Evolutionary conservation across 1,140 invertebrate genomes (phyloP), one percentile per base, ranked within the genome.

Genomic region (Brachionus angularis): DNA sequence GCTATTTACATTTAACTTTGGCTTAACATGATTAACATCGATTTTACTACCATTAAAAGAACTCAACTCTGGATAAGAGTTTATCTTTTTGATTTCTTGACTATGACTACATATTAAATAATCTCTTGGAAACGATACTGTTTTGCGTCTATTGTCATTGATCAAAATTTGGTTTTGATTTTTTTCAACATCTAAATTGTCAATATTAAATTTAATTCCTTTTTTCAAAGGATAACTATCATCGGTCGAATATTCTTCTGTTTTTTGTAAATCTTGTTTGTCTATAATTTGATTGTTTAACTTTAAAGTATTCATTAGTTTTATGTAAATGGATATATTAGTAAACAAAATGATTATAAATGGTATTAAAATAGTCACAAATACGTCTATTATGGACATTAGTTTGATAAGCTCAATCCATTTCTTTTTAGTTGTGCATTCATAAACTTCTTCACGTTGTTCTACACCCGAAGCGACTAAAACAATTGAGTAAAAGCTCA

Each of bases 221-320:
- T n/a, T n/a, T n/a, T n/a, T n/a, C n/a, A n/a, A n/a, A n/a, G n/a
- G 12, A 39, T 39, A 58, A 39, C 53, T 58, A 10, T 31, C 53
- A 23, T 58, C 53, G 25, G 53, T 58, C 23, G 53, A 58, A 23
- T 21, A 39, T 58, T 58, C 53, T 1, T 58, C 33, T 12, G 36
- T 36, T 39, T 58, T 58, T 39, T 34, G 34, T 58, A 58, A 21
- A 14, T n/a, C n/a, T n/a, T n/a, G n/a, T n/a, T n/a, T n/a, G n/a
- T n/a, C n/a, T n/a, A n/a, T n/a, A n/a, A n/a, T n/a, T n/a, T n/a
- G n/a, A n/a, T n/a, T n/a, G n/a, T n/a, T n/a, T n/a, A n/a, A n/a
- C n/a, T 58, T 58, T 21, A 58, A 39, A 29, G 36, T 58, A 8
- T 23, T 58, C 53, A 58, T 58, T 39, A 58, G 25, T 58, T 58